Base-by-base conservation (phyloP, 2,888 invertebrate species). In the Spisula subtruncata region DNA sequence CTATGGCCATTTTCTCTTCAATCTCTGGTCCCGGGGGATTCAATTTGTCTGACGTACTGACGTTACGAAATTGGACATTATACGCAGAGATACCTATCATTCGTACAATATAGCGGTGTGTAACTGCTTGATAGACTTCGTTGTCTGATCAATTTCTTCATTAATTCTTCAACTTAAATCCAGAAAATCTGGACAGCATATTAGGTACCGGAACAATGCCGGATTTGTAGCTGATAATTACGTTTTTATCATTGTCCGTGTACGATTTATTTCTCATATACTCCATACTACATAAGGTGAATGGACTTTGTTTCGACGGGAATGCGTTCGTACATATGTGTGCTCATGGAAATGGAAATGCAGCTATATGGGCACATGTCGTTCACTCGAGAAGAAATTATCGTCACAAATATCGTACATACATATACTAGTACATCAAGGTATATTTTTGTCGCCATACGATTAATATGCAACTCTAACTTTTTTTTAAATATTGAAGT, bases 51-150 rank as follows among this genome's bases (percentile, higher is more conserved):
- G 25, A 25, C 25, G n/a, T 25, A 25, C 25, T 66, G 60, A 66
- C 60, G 60, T 66, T 66, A 66, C 60, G 60, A 66, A 66, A 66
- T 66, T 66, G 60, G 60, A 66, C 60, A 66, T 25, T n/a, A 66
- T 66, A 66, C 60, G 60, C 25, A 12, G 25, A 66, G 60, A 25
- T 66, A 8, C 10, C 60, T 66, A 66, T 66, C 60, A 66, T n/a
- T 25, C 60, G 60, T 25, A 5, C 25, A 66, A n/a, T 66, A 25
- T 6, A 66, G n/a, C n/a, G 25, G 25, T 66, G 60, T 25, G 25
- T 25, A 66, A 66, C 20, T 66, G 25, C 60, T 66, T n/a, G 25
- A 66, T 66, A 66, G n/a, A 66, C n/a, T 66, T 25, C n/a, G 60
- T 66, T 66, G n/a, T 66, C 60, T 66, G 60, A 66, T 66, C 60